Percentiles rank a stretch among this genome's conserved stretches.
Evolutionary conservation across 1,140 invertebrate species (phyloP).

Genomic region (Adoxophyes honmai): DNA sequence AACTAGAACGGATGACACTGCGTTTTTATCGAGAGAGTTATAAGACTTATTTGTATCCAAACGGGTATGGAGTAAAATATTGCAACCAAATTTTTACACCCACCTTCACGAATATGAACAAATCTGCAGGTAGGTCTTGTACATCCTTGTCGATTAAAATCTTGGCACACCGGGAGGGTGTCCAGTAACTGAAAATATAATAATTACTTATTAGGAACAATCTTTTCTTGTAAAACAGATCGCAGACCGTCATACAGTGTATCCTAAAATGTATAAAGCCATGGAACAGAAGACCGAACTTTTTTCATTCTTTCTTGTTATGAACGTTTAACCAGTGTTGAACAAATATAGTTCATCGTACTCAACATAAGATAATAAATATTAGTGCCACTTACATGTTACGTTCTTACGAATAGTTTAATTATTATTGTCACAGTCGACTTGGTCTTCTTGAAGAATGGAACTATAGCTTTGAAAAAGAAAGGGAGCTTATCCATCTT

Average conservation of each 20-base stretch:
- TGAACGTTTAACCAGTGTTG: slow-evolving; percentile 23
- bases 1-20: slow-evolving; percentile 1
- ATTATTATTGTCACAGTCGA: slow-evolving; percentile 11
- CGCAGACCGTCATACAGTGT: neutral
- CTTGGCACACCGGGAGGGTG: slow-evolving; percentile 99
- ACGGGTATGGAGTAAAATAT: slow-evolving; percentile 11
- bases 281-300: neutral
- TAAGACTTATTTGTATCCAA: slow-evolving; percentile 8
- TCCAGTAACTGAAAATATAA: slow-evolving; percentile 96
- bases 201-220: slow-evolving; percentile 18
- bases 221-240: neutral
- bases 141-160: slow-evolving; percentile 98
- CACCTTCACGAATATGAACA: slow-evolving; percentile 96
- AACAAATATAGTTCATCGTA: slow-evolving; percentile 8
- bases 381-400: neutral
- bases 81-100: slow-evolving; percentile 9
- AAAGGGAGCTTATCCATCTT: slow-evolving; percentile 25
- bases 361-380: neutral
- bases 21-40: slow-evolving; percentile 14
- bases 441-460: slow-evolving; percentile 8
- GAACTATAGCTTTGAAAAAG: too few species aligned
- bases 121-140: slow-evolving; percentile 96
- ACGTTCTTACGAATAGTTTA: neutral
- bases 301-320: neutral
- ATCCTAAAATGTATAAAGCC: neutral